phyloP scores from a whole-genome alignment of 2,888 invertebrate species.

The Chirona hameri region DNA sequence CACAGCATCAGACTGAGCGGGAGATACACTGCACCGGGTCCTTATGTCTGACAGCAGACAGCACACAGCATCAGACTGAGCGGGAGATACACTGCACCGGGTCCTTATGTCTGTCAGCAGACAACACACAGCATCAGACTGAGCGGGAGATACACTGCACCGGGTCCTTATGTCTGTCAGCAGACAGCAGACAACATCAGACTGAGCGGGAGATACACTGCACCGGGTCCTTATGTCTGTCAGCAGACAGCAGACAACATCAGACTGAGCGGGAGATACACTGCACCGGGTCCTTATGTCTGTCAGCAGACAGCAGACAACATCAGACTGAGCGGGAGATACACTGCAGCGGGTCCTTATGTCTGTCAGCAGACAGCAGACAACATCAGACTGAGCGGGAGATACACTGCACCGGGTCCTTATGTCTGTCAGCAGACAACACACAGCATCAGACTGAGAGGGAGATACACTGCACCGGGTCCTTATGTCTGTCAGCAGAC shows the following conservation, averaged over 20 bases:
- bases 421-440: slow-evolving; percentile 62
- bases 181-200: no score
- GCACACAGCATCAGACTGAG: slow-evolving; percentile 69
- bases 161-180: slow-evolving; percentile 81
- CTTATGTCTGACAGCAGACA: slow-evolving; percentile 65
- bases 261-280: slow-evolving; percentile 83
- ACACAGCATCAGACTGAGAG: no score
- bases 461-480: no score
- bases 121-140: slow-evolving; percentile 65
- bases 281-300: slow-evolving; percentile 93
- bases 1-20: slow-evolving; percentile 84
- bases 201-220: no score
- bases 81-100: slow-evolving; percentile 91
- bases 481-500: slow-evolving; percentile 46
- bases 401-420: slow-evolving; percentile 91
- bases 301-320: slow-evolving; percentile 53
- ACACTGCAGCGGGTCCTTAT: slow-evolving; percentile 92
- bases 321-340: slow-evolving; percentile 84
- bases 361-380: slow-evolving; percentile 57
- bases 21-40: slow-evolving; percentile 90
- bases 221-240: no score
- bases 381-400: slow-evolving; percentile 73
- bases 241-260: slow-evolving; percentile 55
- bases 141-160: slow-evolving; percentile 90
- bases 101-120: slow-evolving; percentile 80